Percentiles rank a stretch among this genome's conserved stretches.
phyloP scores from a whole-genome alignment of 2,888 invertebrate genomes.

The Empis stercorea region DNA sequence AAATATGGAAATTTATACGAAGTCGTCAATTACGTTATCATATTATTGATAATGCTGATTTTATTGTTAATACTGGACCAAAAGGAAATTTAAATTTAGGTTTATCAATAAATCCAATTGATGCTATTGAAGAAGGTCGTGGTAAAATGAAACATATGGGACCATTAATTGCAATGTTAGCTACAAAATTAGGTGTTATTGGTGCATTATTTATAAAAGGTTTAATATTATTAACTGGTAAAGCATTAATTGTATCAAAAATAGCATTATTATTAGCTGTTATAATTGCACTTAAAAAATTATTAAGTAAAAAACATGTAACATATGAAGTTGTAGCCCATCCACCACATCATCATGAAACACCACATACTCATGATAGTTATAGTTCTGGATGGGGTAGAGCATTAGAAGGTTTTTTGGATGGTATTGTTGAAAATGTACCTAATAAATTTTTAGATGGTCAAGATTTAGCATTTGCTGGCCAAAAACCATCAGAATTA shows the following conservation, averaged over 20 bases:
- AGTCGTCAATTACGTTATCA: slow-evolving; percentile 67
- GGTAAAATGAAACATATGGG: slow-evolving; percentile 61
- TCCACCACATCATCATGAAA: slow-evolving; percentile 45
- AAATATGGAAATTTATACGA: slow-evolving; percentile 61
- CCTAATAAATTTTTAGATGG: slow-evolving; percentile 36
- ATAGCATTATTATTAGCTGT: slow-evolving; percentile 67
- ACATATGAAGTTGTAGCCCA: slow-evolving; percentile 66
- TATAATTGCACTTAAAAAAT: slow-evolving; percentile 69
- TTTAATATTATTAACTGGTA: slow-evolving; percentile 66
- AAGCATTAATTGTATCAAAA: slow-evolving; percentile 73
- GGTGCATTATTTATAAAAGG: slow-evolving; percentile 72
- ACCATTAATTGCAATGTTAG: slow-evolving; percentile 58
- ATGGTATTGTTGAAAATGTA: slow-evolving; percentile 35
- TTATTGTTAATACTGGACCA: slow-evolving; percentile 57
- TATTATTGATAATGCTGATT: slow-evolving; percentile 63
- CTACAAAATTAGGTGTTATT: slow-evolving; percentile 67
- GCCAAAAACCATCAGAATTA: slow-evolving; percentile 36
- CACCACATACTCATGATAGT: slow-evolving; percentile 29
- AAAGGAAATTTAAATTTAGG: slow-evolving; percentile 48
- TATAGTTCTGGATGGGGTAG: slow-evolving; percentile 50
- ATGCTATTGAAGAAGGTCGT: slow-evolving; percentile 49
- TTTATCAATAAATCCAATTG: slow-evolving; percentile 52
- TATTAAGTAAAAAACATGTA: slow-evolving; percentile 56
- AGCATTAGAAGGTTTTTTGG: slow-evolving; percentile 34
- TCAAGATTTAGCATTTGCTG: slow-evolving; percentile 50